Evolutionary conservation across 2,797 vertebrate species (phyloP).

Genomic region (Loris lydekkerianus): DNA sequence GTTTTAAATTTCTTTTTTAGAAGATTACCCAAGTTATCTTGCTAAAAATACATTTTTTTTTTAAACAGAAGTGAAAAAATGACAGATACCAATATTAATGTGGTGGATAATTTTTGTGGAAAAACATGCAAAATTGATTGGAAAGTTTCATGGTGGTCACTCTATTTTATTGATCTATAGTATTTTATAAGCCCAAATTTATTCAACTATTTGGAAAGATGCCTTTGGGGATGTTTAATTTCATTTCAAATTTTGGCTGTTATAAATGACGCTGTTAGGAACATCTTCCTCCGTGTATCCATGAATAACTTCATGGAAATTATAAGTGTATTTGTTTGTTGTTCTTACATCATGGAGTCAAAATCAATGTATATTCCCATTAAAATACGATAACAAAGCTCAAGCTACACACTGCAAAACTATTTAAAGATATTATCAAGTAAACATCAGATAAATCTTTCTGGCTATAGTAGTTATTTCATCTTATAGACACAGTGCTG

Average conservation of each 20-base stretch:
- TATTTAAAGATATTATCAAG: neutral
- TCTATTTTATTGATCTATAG: neutral
- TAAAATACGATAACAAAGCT: neutral
- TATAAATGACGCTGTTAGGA: neutral
- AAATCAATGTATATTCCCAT: neutral
- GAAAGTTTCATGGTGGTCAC: neutral
- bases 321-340: neutral
- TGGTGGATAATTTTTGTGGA: slow-evolving; percentile 92
- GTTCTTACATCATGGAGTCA: neutral
- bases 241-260: neutral
- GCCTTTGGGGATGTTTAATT: neutral
- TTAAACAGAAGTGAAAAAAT: slow-evolving; percentile 99
- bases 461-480: neutral
- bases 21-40: slow-evolving; percentile 99
- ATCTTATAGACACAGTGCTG: neutral
- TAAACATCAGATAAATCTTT: neutral
- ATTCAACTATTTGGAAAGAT: neutral
- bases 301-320: neutral
- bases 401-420: neutral
- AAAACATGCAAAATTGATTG: neutral
- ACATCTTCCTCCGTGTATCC: neutral
- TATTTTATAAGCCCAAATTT: neutral
- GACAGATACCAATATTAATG: slow-evolving; percentile 99
- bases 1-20: slow-evolving; percentile 98
- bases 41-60: slow-evolving; percentile 98